Percentiles rank a stretch among this genome's conserved stretches.
Conservation (phyloP, 2,113 vertebrate species). For the Mesembrinibis cayennensis region DNA sequence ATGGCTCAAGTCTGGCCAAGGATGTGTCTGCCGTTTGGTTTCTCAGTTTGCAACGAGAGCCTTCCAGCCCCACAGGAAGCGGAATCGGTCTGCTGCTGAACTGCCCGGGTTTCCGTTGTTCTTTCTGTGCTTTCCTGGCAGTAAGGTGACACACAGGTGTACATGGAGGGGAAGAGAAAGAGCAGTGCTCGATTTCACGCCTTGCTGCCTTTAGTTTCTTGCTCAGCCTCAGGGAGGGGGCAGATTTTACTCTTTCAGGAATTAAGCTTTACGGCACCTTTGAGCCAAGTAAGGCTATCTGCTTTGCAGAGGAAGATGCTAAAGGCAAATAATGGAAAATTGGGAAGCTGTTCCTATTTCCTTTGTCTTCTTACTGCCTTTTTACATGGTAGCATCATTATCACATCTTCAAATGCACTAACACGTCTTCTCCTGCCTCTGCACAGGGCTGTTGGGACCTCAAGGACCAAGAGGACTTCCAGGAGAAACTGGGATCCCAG, state of each 20-base stretch:
- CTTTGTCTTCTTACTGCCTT: neutral
- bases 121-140: neutral
- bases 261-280: neutral
- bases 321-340: neutral
- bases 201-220: neutral
- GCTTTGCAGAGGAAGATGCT: neutral
- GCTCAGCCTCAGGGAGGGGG: neutral
- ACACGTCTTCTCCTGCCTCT: neutral
- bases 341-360: neutral
- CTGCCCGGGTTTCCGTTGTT: neutral
- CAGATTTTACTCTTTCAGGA: neutral
- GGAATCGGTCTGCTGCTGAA: neutral
- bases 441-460: constrained; percentile 76
- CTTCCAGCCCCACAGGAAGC: neutral
- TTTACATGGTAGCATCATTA: neutral
- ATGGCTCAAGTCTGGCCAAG: constrained; percentile 3
- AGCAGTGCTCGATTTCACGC: neutral
- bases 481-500: constrained; percentile 81
- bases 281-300: neutral
- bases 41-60: neutral
- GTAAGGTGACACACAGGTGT: neutral
- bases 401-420: neutral
- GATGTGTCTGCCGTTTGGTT: constrained; percentile 1
- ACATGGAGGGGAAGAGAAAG: neutral
- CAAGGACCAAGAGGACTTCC: constrained; percentile 81